Percentiles rank a stretch among this genome's conserved stretches.
phyloP scores from a whole-genome alignment of 1,140 invertebrate species.

The Saccostrea glomerata region DNA sequence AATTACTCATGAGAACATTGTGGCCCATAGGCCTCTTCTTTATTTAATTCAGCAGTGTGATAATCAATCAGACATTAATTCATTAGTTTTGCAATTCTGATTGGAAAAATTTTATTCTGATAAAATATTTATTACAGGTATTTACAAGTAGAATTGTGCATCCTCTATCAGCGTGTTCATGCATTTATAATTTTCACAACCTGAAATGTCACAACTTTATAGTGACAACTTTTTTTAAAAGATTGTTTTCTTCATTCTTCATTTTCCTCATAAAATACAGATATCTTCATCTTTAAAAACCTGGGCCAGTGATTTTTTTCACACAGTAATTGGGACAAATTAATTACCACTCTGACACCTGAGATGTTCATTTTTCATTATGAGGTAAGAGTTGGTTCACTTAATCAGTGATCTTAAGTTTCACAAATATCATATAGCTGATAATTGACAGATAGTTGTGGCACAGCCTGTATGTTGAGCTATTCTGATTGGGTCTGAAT shows the following conservation, averaged over 20 bases:
- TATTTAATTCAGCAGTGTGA: no score
- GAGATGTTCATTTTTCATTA: background rate
- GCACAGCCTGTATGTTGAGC: background rate
- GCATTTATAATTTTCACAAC: no score
- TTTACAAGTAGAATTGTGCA: no score
- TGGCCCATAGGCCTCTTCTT: no score
- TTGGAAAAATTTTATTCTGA: no score
- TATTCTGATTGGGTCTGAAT: slow-evolving; percentile 20
- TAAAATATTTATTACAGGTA: no score
- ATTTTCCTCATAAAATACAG: background rate
- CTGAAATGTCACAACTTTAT: background rate
- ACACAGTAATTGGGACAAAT: background rate
- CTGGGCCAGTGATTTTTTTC: background rate
- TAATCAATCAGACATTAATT: no score
- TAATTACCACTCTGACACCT: background rate
- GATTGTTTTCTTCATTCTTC: background rate
- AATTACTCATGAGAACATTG: no score
- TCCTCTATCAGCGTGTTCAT: no score
- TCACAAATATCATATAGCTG: slow-evolving; percentile 2
- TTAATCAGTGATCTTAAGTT: slow-evolving; percentile 27
- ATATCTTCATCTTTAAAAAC: background rate
- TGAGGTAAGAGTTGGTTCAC: slow-evolving; percentile 10
- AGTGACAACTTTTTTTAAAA: background rate
- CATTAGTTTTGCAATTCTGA: no score
- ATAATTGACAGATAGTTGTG: slow-evolving; percentile 27